Conservation (phyloP, 2,113 vertebrate species). For the Podilymbus podiceps region DNA sequence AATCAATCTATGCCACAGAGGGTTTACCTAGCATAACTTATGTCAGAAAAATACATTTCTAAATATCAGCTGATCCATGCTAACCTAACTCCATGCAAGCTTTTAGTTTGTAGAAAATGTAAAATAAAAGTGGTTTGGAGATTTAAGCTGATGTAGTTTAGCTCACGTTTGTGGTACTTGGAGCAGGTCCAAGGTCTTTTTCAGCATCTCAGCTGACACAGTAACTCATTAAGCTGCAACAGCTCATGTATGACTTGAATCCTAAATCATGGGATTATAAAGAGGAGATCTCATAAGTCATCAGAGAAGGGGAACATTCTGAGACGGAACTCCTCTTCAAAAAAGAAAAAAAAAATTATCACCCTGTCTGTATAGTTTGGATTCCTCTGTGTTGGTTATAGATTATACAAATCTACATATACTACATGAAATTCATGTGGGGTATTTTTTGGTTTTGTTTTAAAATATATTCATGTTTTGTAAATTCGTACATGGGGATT, state of each 20-base stretch:
- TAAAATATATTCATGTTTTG: neutral
- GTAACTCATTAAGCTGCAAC: neutral
- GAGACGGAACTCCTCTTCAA: neutral
- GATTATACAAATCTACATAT: neutral
- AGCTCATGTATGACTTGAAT: neutral
- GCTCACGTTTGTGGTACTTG: neutral
- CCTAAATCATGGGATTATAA: neutral
- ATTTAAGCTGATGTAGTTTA: neutral
- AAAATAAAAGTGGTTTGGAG: neutral
- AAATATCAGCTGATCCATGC: neutral
- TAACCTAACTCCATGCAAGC: neutral
- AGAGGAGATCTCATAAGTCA: neutral
- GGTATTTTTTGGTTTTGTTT: neutral
- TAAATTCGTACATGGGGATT: neutral
- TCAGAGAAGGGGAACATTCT: neutral
- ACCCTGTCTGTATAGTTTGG: neutral
- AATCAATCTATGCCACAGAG: accelerated
- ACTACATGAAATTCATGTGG: neutral
- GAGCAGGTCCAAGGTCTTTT: neutral
- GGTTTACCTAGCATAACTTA: neutral
- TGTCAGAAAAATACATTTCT: neutral
- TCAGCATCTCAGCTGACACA: neutral
- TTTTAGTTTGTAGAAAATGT: neutral
- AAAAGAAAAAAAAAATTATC: neutral
- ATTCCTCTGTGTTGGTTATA: neutral